Evolutionary conservation across 2,888 invertebrate species (phyloP).

Genomic region (Emmelina monodactyla): DNA sequence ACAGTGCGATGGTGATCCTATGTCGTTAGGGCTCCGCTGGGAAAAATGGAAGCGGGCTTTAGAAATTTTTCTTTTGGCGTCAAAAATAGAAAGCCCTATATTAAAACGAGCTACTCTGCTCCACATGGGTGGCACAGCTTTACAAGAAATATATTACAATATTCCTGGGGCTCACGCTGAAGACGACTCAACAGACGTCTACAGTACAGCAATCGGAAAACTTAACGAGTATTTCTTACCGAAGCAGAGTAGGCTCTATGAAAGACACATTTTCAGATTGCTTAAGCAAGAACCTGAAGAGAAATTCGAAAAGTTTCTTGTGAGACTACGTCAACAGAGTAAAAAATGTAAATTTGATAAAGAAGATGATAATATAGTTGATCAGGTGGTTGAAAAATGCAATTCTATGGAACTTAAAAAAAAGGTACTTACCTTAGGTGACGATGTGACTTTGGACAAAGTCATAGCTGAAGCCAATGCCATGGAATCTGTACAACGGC

Average conservation of each 20-base stretch:
- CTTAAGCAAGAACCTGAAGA: slow-evolving; percentile 22
- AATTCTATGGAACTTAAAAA: slow-evolving; percentile 10
- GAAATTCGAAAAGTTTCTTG: slow-evolving; percentile 23
- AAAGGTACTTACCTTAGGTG: slow-evolving; percentile 14
- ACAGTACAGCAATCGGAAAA: slow-evolving; percentile 11
- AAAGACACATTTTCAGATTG: slow-evolving; percentile 22
- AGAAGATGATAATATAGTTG: slow-evolving; percentile 11
- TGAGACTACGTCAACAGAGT: slow-evolving; percentile 15
- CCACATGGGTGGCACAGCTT: slow-evolving; percentile 8
- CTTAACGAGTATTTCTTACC: slow-evolving; percentile 19
- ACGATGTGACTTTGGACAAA: slow-evolving; percentile 13
- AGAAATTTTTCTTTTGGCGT: slow-evolving; percentile 2
- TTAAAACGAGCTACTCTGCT: slow-evolving; percentile 6
- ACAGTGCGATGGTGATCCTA: slow-evolving; percentile 12
- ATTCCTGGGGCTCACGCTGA: slow-evolving; percentile 6
- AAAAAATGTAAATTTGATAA: slow-evolving; percentile 11
- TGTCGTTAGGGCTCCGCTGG: slow-evolving; percentile 9
- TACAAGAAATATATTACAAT: slow-evolving; percentile 13
- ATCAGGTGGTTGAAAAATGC: slow-evolving; percentile 15
- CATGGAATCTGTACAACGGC: slow-evolving; percentile 14
- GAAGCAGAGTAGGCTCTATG: slow-evolving; percentile 18
- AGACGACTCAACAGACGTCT: slow-evolving; percentile 5
- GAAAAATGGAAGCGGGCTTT: slow-evolving; percentile 11
- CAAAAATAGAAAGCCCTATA: background rate
- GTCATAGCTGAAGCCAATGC: slow-evolving; percentile 17